These are phyloP conservation scores for Theocolax elegans DNA, from an alignment of 1,140 invertebrate genomes.

Conservation along the genomic window DNA sequence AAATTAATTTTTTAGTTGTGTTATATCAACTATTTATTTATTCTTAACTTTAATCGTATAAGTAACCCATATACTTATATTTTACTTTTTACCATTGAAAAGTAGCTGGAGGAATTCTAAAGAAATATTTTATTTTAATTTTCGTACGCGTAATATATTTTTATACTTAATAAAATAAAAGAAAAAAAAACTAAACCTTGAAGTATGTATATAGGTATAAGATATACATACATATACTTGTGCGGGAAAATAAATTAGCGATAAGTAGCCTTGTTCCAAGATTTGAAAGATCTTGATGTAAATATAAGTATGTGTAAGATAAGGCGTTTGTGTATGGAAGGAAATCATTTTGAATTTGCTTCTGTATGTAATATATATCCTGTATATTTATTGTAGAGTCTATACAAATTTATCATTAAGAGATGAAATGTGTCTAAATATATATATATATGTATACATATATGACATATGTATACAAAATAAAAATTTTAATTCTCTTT, in stretches of 20 bases:
- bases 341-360: background rate
- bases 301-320: slow-evolving; percentile 26
- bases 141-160: background rate
- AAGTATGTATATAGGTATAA: background rate
- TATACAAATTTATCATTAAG: too few relatives aligned
- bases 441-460: too few relatives aligned
- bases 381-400: slow-evolving; percentile 43
- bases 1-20: background rate
- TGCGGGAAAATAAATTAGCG: slow-evolving; percentile 15
- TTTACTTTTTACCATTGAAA: too few relatives aligned
- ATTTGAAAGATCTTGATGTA: slow-evolving; percentile 7
- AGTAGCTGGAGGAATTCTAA: background rate
- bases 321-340: slow-evolving; percentile 32
- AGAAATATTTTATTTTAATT: background rate
- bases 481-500: too few relatives aligned
- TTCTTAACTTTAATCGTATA: background rate
- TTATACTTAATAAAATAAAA: slow-evolving; percentile 7
- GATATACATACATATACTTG: background rate
- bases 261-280: slow-evolving; percentile 32
- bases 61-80: too few relatives aligned
- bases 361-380: slow-evolving; percentile 44
- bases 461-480: too few relatives aligned
- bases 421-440: too few relatives aligned
- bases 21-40: background rate
- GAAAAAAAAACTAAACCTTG: background rate